A percentile compares a stretch with the other conserved stretches of the same genome.
phyloP scores from a whole-genome alignment of 2,113 vertebrate genomes.

The Upupa epops region DNA sequence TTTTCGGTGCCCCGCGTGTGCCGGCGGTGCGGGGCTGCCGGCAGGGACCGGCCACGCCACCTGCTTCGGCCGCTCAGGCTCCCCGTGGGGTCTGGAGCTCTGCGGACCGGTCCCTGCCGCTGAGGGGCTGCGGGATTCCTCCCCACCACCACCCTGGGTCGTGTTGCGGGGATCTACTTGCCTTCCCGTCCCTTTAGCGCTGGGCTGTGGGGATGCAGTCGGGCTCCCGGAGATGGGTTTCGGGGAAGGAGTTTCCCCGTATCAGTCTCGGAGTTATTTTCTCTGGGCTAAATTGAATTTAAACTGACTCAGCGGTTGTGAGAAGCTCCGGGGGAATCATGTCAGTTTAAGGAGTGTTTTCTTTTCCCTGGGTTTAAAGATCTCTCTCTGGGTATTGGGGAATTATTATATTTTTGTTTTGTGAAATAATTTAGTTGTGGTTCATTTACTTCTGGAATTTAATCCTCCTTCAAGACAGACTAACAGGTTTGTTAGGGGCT shows the following conservation, averaged over 20 bases:
- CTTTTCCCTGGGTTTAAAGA: background rate
- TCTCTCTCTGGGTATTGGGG: background rate
- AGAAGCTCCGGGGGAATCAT: background rate
- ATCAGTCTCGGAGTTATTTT: constrained; percentile 1
- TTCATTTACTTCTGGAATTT: constrained; percentile 14
- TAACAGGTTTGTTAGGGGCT: background rate
- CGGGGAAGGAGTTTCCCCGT: background rate
- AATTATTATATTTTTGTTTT: background rate
- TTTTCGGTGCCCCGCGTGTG: background rate
- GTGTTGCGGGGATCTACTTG: background rate
- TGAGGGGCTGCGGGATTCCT: background rate
- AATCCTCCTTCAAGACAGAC: background rate
- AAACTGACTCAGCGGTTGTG: background rate
- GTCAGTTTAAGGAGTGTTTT: background rate
- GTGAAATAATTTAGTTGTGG: background rate
- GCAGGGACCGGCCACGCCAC: background rate
- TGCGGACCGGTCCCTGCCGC: background rate
- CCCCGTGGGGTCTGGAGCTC: background rate
- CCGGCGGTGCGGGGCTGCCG: background rate
- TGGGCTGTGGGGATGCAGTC: background rate
- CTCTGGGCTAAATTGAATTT: background rate
- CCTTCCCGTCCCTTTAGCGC: fast-evolving
- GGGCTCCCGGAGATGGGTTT: background rate
- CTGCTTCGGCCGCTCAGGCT: background rate
- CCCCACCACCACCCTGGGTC: no score